Evolutionary conservation across 2,797 vertebrate genomes (phyloP).

Genomic region (Neosalanx taihuensis): DNA sequence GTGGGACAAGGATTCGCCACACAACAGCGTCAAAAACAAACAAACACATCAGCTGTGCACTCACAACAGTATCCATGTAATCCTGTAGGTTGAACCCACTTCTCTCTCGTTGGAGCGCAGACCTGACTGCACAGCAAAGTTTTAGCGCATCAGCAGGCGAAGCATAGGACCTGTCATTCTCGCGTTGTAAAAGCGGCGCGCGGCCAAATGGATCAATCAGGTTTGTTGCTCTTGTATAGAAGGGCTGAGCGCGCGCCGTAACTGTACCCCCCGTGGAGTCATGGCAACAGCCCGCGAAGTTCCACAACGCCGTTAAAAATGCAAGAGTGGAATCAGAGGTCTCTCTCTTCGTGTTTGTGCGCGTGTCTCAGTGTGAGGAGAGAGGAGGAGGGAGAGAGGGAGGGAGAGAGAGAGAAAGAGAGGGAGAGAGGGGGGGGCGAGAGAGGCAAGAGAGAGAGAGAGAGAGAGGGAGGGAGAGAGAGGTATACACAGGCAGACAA

Average conservation of each 20-base stretch:
- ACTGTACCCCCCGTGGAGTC: conserved; percentile 61
- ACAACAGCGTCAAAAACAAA: conserved; percentile 1
- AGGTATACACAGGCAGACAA: conserved; percentile 4
- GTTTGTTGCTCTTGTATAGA: conserved; percentile 19
- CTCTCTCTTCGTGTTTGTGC: conserved; percentile 37
- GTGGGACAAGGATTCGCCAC: not conserved
- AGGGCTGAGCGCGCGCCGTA: conserved; percentile 34
- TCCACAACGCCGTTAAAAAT: conserved; percentile 82
- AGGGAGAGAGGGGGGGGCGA: not conserved
- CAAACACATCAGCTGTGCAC: conserved; percentile 15
- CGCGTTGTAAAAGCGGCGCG: not conserved
- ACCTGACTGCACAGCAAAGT: conserved; percentile 4
- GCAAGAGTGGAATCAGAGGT: conserved; percentile 73
- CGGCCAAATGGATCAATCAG: conserved; percentile 34
- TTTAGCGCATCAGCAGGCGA: conserved; percentile 15
- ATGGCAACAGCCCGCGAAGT: conserved; percentile 70
- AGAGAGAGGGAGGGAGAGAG: not conserved
- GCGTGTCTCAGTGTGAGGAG: not conserved
- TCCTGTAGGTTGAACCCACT: conserved; percentile 32
- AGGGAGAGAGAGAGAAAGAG: too few relatives aligned
- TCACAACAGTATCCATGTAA: conserved; percentile 51
- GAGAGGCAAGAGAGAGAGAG: not conserved
- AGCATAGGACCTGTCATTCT: conserved; percentile 16
- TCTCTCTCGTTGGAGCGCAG: conserved; percentile 31
- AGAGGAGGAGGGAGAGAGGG: too few relatives aligned